These are phyloP conservation scores for Nipponia nippon DNA, from an alignment of 2,113 vertebrate genomes.

Conservation along the genomic window DNA sequence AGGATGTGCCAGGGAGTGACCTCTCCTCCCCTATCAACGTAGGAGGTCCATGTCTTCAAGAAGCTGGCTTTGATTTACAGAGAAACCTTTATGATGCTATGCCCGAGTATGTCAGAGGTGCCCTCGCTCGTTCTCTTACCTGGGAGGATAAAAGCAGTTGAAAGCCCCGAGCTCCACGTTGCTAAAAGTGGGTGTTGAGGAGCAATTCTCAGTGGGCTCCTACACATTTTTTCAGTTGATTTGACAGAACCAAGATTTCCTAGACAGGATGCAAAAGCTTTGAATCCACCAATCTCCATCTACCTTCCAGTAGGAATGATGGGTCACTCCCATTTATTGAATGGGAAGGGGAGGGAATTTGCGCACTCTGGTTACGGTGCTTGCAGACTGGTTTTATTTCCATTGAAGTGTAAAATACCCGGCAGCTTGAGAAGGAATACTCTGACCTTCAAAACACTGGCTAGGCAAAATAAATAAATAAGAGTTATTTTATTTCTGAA, in stretches of 20 bases:
- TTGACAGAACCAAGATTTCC: not conserved
- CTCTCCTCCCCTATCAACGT: not conserved
- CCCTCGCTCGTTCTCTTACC: rapidly evolving
- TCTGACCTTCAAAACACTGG: not conserved
- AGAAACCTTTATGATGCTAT: not conserved
- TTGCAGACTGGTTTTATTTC: not conserved
- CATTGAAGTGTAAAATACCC: not conserved
- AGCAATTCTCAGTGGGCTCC: not conserved
- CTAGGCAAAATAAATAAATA: not conserved
- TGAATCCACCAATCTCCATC: not conserved
- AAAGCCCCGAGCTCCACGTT: not conserved
- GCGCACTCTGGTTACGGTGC: not conserved
- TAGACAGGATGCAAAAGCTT: not conserved
- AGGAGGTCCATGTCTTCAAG: not conserved
- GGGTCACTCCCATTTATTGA: not conserved
- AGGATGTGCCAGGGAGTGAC: too few relatives aligned
- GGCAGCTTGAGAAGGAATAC: not conserved
- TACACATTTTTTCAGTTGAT: not conserved
- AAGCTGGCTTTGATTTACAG: not conserved
- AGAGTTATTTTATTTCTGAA: not conserved
- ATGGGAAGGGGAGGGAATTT: not conserved
- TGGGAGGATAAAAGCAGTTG: not conserved
- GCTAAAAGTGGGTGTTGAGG: not conserved
- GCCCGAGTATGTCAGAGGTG: not conserved
- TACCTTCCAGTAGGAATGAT: not conserved